Conservation (phyloP, 2,888 invertebrate species). For the Diarsia brunnea region DNA sequence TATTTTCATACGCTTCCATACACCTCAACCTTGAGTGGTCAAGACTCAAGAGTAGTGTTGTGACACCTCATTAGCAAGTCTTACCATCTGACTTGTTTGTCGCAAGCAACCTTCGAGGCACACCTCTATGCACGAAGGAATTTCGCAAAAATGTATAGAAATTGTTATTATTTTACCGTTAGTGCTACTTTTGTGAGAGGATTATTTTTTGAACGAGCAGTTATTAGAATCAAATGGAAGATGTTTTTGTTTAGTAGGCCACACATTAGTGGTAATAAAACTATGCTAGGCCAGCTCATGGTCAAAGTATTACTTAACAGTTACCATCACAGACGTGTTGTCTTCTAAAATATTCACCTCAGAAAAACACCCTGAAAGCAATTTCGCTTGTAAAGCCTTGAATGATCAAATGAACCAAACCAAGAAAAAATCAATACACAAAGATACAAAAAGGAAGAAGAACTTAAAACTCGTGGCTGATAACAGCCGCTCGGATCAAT, state of each 20-base stretch:
- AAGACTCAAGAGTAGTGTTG: conserved; percentile 48
- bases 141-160: conserved; percentile 66
- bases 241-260: background rate
- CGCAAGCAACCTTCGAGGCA: conserved; percentile 65
- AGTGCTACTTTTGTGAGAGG: conserved; percentile 12
- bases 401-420: background rate
- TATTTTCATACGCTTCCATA: conserved; percentile 51
- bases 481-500: too few relatives aligned
- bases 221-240: background rate
- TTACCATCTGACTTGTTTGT: conserved; percentile 58
- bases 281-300: background rate
- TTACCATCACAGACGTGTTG: too few relatives aligned
- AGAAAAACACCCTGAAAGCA: background rate
- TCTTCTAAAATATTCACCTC: too few relatives aligned
- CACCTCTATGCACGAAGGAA: conserved; percentile 50
- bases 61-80: conserved; percentile 67
- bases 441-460: background rate
- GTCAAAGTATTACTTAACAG: background rate
- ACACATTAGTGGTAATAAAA: background rate
- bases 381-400: background rate
- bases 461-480: too few relatives aligned
- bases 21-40: conserved; percentile 53
- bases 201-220: conserved; percentile 3
- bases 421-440: background rate
- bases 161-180: conserved; percentile 33